A percentile compares a stretch with the other conserved stretches of the same genome.
phyloP scores from a whole-genome alignment of 2,113 vertebrate species.

The Dipodomys merriami region DNA sequence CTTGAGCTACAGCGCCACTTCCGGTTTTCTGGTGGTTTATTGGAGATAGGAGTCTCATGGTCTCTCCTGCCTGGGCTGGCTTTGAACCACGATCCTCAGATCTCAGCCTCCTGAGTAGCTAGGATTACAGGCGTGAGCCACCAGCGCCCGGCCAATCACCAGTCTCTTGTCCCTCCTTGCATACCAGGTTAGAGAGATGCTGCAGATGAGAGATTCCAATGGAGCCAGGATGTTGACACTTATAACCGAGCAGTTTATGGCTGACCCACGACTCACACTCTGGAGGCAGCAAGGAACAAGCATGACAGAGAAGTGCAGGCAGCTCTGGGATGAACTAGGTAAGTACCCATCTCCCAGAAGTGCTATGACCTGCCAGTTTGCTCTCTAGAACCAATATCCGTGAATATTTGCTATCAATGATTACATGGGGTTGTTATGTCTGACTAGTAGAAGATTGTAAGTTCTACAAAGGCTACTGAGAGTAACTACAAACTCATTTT shows the following conservation, averaged over 20 bases:
- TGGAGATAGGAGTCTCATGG: too few species aligned
- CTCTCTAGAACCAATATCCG: neutral
- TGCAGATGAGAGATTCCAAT: conserved; percentile 98
- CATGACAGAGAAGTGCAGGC: conserved; percentile 98
- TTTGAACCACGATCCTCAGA: too few species aligned
- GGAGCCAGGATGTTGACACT: conserved; percentile 97
- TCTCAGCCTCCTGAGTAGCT: too few species aligned
- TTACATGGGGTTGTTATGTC: conserved; percentile 23
- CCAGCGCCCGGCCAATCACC: conserved; percentile 38
- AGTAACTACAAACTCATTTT: conserved; percentile 27
- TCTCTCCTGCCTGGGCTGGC: too few species aligned
- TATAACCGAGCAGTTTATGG: conserved; percentile 99
- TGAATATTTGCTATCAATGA: neutral
- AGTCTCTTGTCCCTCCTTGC: conserved; percentile 44
- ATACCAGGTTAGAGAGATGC: conserved; percentile 97
- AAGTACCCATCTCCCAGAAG: conserved; percentile 55
- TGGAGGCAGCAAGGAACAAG: conserved; percentile 99
- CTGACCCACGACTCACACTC: conserved; percentile 95
- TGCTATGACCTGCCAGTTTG: neutral
- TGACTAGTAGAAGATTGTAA: conserved; percentile 15
- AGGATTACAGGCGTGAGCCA: too few species aligned
- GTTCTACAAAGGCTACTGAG: conserved; percentile 24
- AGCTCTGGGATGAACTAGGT: conserved; percentile 95
- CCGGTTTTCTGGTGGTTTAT: too few species aligned
- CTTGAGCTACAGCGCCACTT: too few species aligned